Conservation (phyloP, 2,113 vertebrate species). For the Mus musculus region GRCm39 chr17:7884001-7884500, state of each 20-base stretch:
- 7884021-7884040: neutral
- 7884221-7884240: neutral
- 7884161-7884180: no score
- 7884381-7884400: neutral
- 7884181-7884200: no score
- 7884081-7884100: no score
- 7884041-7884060: neutral
- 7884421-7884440: neutral
- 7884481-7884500: neutral
- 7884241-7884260: neutral
- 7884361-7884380: no score
- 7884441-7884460: neutral
- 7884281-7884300: neutral
- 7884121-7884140: no score
- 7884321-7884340: neutral
- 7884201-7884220: neutral
- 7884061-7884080: neutral
- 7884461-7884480: neutral
- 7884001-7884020: neutral
- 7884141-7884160: no score
- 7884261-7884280: neutral
- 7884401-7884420: neutral
- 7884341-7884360: neutral
- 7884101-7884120: no score
- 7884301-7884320: neutral